phyloP scores from a whole-genome alignment of 2,888 invertebrate species.

The Mesoligia furuncula region DNA sequence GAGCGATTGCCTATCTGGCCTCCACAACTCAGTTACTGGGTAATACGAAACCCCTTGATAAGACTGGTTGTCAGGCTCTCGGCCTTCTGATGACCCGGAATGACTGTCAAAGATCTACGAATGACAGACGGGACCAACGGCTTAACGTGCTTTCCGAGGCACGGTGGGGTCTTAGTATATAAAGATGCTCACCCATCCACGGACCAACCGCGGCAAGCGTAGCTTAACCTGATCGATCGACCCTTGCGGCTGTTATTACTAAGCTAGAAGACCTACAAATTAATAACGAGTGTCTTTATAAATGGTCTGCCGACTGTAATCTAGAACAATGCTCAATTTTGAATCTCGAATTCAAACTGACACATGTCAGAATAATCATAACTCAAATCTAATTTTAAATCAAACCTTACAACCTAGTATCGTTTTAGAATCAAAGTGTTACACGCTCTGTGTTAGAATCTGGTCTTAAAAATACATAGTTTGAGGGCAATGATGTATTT shows the following conservation, averaged over 20 bases:
- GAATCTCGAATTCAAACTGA: conserved; percentile 18
- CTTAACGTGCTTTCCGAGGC: background rate
- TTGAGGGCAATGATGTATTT: background rate
- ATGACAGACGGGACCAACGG: background rate
- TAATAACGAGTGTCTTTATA: background rate
- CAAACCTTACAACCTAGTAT: background rate
- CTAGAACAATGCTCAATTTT: background rate
- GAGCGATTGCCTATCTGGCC: too few species aligned
- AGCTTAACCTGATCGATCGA: background rate
- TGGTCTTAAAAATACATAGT: background rate
- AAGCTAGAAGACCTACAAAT: background rate
- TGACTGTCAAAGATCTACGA: background rate
- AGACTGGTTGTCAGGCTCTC: background rate
- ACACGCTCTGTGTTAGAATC: background rate
- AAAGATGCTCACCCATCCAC: too few species aligned
- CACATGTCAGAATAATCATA: conserved; percentile 6
- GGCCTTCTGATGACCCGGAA: background rate
- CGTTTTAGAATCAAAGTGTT: too few species aligned
- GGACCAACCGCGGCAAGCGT: background rate
- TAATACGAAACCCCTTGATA: background rate
- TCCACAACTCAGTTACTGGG: background rate
- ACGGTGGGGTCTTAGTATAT: too few species aligned
- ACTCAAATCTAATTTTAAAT: conserved; percentile 9
- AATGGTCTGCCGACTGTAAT: background rate
- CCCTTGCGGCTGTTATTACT: background rate